Evolutionary conservation across 1,140 invertebrate species (phyloP).

Genomic region (Bombus picipes): DNA sequence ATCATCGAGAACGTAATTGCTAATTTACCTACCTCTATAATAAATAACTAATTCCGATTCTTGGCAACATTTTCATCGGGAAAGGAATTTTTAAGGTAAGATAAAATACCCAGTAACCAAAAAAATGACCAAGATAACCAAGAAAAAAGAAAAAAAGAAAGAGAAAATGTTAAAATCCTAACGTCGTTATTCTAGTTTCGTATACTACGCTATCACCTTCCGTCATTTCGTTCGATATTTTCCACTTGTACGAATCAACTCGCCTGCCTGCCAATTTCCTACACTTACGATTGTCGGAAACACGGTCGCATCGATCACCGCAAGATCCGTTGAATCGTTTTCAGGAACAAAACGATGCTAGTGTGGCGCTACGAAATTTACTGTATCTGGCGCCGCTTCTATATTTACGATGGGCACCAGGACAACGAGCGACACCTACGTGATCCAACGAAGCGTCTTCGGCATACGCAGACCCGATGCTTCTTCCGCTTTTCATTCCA

Average conservation of each 20-base stretch:
- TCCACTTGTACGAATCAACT: background rate
- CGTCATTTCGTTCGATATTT: too few relatives aligned
- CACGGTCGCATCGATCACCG: too few relatives aligned
- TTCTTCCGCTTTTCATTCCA: constrained; percentile 66
- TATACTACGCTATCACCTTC: too few relatives aligned
- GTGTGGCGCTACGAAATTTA: constrained; percentile 61
- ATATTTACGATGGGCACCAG: constrained; percentile 65
- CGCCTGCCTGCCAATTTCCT: background rate
- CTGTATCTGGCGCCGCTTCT: constrained; percentile 68
- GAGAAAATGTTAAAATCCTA: too few relatives aligned
- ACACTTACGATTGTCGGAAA: background rate
- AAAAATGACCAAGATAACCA: too few relatives aligned
- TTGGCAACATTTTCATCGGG: background rate
- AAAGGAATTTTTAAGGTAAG: too few relatives aligned
- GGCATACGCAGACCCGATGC: constrained; percentile 41
- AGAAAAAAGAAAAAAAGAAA: fast-evolving
- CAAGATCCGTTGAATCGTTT: background rate
- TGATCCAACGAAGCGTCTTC: constrained; percentile 55
- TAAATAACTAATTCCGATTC: background rate
- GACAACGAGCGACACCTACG: constrained; percentile 60
- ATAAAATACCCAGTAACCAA: too few relatives aligned
- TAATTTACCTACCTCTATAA: background rate
- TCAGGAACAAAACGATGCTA: constrained; percentile 27
- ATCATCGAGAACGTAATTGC: background rate
- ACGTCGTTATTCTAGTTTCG: too few relatives aligned